Evolutionary conservation across 2,888 invertebrate genomes (phyloP), one percentile per base, ranked within the genome.

Genomic region (Abrostola triplasia): DNA sequence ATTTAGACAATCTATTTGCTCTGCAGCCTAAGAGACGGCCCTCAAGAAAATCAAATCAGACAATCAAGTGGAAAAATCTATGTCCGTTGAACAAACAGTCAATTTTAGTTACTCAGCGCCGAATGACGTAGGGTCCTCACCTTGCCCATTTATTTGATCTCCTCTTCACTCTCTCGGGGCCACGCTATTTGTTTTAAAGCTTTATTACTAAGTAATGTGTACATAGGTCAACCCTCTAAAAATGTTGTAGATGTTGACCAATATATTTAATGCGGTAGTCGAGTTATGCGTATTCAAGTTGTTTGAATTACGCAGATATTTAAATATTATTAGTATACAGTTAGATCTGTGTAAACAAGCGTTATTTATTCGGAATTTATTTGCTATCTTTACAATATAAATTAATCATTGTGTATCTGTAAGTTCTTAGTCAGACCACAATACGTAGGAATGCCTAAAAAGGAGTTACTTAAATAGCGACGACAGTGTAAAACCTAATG

Each of bases 131-230:
- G 92, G 92, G 81, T 85, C 86, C 81, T 84, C 85, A 85, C 86
- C 86, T 86, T 84, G 79, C 84, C 74, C 76, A 84, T 86, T 86
- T 92, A 90, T 93, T 93, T 90, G 91, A 90, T 87, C 84, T 87
- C 84, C 89, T 85, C 89, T 88, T 82, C 72, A 73, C 78, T 88
- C 90, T 84, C 86, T 61, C 55, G 90, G 88, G 92, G 89, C 68
- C 70, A 72, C 77, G 80, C 83, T 94, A 93, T 94, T 94, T 94
- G 93, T 94, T 94, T 93, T 94, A 94, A 94, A 93, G 93, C 94
- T 92, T 93, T 93, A 94, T 94, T 90, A 92, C 93, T 94, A 93
- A 94, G 94, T 94, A 94, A 94, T 94, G 92, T 94, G 92, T 94
- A 84, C 94, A 87, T 90, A 94, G 94, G 94, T 94, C 94, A 93